A percentile compares a stretch with the other conserved stretches of the same genome.
phyloP scores from a whole-genome alignment of 2,797 vertebrate species.

The Todus mexicanus region DNA sequence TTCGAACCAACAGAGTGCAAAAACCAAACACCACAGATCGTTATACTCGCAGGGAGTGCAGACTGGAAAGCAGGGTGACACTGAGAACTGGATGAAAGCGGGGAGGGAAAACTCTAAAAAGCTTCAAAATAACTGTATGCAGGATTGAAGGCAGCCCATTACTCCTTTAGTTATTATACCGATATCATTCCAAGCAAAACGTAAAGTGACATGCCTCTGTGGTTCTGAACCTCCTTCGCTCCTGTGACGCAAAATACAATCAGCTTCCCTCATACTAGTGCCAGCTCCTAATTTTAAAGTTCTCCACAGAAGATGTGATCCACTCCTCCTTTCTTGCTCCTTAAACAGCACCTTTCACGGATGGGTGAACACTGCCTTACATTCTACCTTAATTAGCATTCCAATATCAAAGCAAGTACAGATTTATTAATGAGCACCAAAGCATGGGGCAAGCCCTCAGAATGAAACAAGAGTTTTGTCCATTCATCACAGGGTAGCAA shows the following conservation, averaged over 20 bases:
- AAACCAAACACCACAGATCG: not conserved
- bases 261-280: not conserved
- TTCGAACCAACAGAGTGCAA: not conserved
- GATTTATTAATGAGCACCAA: not conserved
- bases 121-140: not conserved
- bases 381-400: constrained; percentile 4
- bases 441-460: not conserved
- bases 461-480: not conserved
- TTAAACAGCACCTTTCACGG: not conserved
- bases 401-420: not conserved
- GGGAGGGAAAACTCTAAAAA: not conserved
- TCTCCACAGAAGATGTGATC: not conserved
- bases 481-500: not conserved
- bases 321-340: not conserved
- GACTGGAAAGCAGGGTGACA: not conserved
- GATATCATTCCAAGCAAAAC: not conserved
- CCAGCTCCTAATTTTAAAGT: not conserved
- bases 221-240: not conserved
- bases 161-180: not conserved
- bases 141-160: not conserved
- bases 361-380: not conserved
- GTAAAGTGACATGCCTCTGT: not conserved
- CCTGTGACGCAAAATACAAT: not conserved
- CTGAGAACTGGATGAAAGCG: not conserved
- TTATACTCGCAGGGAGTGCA: not conserved